Evolutionary conservation across 2,797 vertebrate genomes (phyloP), one percentile per base, ranked within the genome.

Genomic region (Manis javanica): DNA sequence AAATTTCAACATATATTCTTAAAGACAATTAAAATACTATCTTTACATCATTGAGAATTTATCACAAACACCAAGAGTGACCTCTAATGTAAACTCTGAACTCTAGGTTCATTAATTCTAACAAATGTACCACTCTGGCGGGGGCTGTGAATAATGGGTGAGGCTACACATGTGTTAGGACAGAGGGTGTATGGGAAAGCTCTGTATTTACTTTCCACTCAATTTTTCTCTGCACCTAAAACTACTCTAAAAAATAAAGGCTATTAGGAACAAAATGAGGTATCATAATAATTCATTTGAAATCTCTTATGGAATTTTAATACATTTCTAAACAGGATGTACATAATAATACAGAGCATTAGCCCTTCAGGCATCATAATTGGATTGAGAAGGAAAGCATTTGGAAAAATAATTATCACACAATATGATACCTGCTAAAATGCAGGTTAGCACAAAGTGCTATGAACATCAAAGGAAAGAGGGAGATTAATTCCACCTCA

Each of bases 341-440:
- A 57, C 18, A 74, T 15, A 87, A 64, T 78, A 90, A 71, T 39
- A 61, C 5, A 71, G 69, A 55, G 1, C 37, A 15, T 42, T 59
- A 53, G 29, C 2, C 19, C 29, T 87, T 59, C 23, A 87, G 53
- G 34, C 88, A 53, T 51, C 49, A 88, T n/a, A 31, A 93, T 24
- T 93, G 57, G 51, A 90, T 31, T 69, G n/a, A 94, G 23, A 3
- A 66, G 46, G 75, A 82, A 3, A 78, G 15, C 8, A 77, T 85
- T 92, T 85, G 24, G 34, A 79, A 95, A 81, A 85, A 83, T 59
- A 87, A 78, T 91, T 75, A 84, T 26, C 42, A 88, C 68, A 68
- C 34, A 74, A 42, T 78, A 74, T 69, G 39, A 66, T 55, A 72
- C 19, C 37, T 77, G 51, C 29, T 37, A n/a, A 13, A 34, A 16